Evolutionary conservation across 1,140 invertebrate genomes (phyloP).

Genomic region (Patella vulgata): DNA sequence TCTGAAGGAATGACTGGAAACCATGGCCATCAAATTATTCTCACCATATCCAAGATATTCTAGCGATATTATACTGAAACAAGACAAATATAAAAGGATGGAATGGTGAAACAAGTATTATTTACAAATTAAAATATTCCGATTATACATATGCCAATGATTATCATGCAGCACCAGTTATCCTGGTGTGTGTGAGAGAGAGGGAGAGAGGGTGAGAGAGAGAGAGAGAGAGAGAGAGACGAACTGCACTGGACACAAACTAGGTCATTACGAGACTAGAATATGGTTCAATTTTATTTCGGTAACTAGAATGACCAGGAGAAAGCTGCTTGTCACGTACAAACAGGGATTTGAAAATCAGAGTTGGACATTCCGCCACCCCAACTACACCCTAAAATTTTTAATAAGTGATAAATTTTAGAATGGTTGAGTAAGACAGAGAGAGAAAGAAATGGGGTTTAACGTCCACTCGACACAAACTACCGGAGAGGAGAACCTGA

Average conservation of each 20-base stretch:
- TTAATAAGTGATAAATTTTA: background rate
- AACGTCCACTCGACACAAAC: no score
- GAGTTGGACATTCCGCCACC: background rate
- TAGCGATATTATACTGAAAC: constrained; percentile 79
- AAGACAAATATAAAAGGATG: no score
- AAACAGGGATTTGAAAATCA: background rate
- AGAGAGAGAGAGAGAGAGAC: background rate
- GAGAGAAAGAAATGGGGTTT: no score
- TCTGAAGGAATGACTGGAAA: constrained; percentile 82
- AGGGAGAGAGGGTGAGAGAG: no score
- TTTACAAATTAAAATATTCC: background rate
- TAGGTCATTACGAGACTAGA: background rate
- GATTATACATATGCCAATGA: background rate
- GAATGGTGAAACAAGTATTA: background rate
- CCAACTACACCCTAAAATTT: background rate
- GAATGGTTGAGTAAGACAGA: background rate
- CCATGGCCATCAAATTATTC: constrained; percentile 78
- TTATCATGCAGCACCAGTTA: no score
- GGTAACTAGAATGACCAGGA: no score
- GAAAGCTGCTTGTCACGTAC: no score
- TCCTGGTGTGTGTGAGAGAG: no score
- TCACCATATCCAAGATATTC: constrained; percentile 75
- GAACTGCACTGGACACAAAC: background rate
- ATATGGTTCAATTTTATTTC: background rate
- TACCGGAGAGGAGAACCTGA: no score